These are phyloP conservation scores for Cossypha niveicapilla DNA, from an alignment of 2,797 vertebrate species.

Conservation along the genomic window DNA sequence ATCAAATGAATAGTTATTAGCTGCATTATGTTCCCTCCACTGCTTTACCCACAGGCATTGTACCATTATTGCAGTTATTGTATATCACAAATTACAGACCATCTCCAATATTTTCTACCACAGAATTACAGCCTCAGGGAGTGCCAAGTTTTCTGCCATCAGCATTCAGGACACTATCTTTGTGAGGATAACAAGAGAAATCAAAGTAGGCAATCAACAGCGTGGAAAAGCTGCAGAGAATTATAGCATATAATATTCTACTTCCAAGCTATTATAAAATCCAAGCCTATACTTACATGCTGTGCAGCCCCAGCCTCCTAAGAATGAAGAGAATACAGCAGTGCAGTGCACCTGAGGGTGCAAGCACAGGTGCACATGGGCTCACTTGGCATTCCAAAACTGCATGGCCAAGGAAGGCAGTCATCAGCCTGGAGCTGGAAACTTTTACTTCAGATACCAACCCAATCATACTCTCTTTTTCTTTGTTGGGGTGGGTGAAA, in stretches of 20 bases:
- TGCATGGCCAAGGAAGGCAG: fast-evolving
- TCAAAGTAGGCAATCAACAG: not conserved
- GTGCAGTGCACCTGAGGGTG: fast-evolving
- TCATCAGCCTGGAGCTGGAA: not conserved
- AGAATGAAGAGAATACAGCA: not conserved
- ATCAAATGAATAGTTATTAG: constrained; percentile 30
- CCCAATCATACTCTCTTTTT: fast-evolving
- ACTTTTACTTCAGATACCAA: not conserved
- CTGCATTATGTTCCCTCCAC: not conserved
- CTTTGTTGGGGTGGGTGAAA: fast-evolving
- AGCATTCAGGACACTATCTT: not conserved
- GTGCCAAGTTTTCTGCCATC: not conserved
- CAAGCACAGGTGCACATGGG: not conserved
- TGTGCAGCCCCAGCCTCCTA: not conserved
- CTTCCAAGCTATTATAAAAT: not conserved
- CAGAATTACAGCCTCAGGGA: not conserved
- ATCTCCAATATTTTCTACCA: not conserved
- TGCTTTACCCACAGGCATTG: constrained; percentile 17
- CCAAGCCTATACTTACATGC: not conserved
- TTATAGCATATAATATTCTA: not conserved
- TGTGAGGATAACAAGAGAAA: not conserved
- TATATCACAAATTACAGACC: constrained; percentile 24
- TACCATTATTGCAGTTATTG: constrained; percentile 8
- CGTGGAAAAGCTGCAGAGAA: not conserved
- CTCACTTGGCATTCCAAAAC: not conserved